These are phyloP conservation scores for Seladonia tumulorum DNA, from an alignment of 2,888 invertebrate species.

Conservation along the genomic window DNA sequence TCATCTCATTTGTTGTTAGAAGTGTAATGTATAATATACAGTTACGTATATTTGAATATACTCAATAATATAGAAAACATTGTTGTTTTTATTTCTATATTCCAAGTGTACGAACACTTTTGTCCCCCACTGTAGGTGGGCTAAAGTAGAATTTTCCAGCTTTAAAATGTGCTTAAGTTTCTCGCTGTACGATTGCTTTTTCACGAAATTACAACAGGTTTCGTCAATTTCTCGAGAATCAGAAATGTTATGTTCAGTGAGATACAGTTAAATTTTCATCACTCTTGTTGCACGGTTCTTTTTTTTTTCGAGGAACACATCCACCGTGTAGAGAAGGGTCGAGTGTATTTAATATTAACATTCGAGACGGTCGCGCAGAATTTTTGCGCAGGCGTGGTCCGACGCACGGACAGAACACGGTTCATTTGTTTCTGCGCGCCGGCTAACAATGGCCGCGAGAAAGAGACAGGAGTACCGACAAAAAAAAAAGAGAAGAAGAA, in stretches of 20 bases:
- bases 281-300: not conserved
- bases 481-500: not conserved
- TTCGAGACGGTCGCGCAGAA: not conserved
- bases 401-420: not conserved
- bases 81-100: too few relatives aligned
- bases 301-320: not conserved
- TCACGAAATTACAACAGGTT: not conserved
- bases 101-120: too few relatives aligned
- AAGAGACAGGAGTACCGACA: not conserved
- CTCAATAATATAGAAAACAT: too few relatives aligned
- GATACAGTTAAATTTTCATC: not conserved
- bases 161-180: not conserved
- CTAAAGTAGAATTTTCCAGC: not conserved
- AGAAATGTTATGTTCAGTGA: not conserved
- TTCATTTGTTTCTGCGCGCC: not conserved
- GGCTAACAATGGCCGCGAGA: not conserved
- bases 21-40: too few relatives aligned
- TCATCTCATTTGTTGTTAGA: too few relatives aligned
- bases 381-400: not conserved
- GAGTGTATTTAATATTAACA: not conserved
- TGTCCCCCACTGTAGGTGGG: too few relatives aligned
- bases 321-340: not conserved
- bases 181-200: not conserved
- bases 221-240: too few relatives aligned
- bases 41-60: too few relatives aligned